Evolutionary conservation across 2,888 invertebrate species (phyloP).

Genomic region (Lutraria lutraria): DNA sequence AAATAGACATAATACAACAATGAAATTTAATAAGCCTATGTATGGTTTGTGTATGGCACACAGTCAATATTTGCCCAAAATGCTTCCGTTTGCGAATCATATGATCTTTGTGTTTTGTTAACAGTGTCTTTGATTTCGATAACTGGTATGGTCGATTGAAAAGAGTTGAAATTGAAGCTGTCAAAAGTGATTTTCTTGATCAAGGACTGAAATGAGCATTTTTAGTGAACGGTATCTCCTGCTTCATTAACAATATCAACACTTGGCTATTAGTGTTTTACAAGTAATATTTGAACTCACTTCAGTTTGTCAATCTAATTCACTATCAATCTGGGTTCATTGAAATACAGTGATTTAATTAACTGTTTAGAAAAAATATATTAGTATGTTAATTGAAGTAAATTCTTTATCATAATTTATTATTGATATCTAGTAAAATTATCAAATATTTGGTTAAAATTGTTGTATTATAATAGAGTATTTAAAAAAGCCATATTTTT

Average conservation of each 20-base stretch:
- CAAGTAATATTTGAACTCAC: neutral
- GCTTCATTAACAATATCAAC: neutral
- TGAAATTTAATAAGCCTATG: constrained; percentile 51
- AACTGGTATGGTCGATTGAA: constrained; percentile 17
- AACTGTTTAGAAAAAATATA: neutral
- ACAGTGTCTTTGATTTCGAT: constrained; percentile 42
- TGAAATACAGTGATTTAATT: neutral
- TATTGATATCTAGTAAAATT: too few species aligned
- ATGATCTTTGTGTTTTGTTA: constrained; percentile 21
- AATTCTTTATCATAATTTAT: neutral
- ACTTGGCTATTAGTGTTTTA: neutral
- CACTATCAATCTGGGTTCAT: neutral
- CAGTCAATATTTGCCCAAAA: constrained; percentile 17
- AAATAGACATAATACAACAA: constrained; percentile 47
- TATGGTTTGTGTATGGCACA: constrained; percentile 28
- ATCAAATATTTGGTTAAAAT: too few species aligned
- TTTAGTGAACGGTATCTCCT: neutral
- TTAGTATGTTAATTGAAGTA: neutral
- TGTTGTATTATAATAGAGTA: too few species aligned
- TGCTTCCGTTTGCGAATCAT: constrained; percentile 34
- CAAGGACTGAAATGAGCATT: constrained; percentile 20
- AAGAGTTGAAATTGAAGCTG: constrained; percentile 39
- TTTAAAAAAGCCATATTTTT: too few species aligned
- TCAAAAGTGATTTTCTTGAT: constrained; percentile 38
- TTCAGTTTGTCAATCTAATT: neutral